Evolutionary conservation across 2,888 invertebrate species (phyloP).

Genomic region (Tiphia femorata): DNA sequence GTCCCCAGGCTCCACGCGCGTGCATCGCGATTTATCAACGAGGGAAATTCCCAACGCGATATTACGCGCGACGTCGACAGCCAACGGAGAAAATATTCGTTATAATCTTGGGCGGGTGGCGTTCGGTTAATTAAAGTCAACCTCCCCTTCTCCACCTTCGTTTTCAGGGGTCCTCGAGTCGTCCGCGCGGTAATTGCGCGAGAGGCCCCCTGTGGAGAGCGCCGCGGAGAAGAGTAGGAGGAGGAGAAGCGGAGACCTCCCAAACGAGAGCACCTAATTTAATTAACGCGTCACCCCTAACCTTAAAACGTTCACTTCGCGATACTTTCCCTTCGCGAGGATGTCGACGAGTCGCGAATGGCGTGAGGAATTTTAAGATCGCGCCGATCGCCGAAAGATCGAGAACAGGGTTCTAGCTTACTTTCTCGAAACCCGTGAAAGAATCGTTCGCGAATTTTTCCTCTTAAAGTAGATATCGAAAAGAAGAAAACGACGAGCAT

Average conservation of each 20-base stretch:
- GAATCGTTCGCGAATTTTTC: no score
- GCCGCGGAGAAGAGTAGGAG: neutral
- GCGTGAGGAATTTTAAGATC: neutral
- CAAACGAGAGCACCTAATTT: conserved; percentile 32
- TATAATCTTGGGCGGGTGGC: conserved; percentile 15
- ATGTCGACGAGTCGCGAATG: neutral
- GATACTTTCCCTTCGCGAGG: neutral
- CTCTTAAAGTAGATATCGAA: neutral
- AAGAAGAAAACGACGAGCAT: no score
- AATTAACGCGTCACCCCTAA: conserved; percentile 29
- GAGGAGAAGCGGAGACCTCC: conserved; percentile 1
- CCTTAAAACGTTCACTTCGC: neutral
- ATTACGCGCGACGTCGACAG: no score
- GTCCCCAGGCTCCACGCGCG: no score
- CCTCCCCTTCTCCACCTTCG: conserved; percentile 14
- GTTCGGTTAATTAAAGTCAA: conserved; percentile 37
- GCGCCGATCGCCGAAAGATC: neutral
- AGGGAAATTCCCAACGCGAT: no score
- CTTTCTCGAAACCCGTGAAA: no score
- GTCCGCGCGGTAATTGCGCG: neutral
- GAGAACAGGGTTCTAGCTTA: neutral
- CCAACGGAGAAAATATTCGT: conserved; percentile 18
- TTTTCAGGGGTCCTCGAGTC: neutral
- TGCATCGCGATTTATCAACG: no score
- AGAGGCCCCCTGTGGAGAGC: no score